A percentile compares a stretch with the other conserved stretches of the same genome.
These are phyloP conservation scores for Ailuropoda melanoleuca DNA, from an alignment of 2,113 vertebrate species.

Conservation along the genomic window DNA sequence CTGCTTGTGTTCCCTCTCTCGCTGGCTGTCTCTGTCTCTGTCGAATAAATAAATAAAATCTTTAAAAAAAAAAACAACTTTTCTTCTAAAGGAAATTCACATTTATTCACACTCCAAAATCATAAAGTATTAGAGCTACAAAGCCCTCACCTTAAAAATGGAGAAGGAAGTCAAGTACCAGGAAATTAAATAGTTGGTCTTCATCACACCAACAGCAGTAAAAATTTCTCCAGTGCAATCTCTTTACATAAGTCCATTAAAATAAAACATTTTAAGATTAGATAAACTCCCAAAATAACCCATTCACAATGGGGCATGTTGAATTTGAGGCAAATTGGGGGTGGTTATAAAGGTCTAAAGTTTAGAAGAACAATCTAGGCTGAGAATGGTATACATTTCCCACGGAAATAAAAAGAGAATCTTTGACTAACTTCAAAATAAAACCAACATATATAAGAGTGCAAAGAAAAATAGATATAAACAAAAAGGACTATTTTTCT, in stretches of 20 bases:
- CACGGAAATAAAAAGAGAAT: background rate
- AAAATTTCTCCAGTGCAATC: background rate
- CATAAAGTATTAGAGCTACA: background rate
- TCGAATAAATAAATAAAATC: too few species aligned
- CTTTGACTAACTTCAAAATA: background rate
- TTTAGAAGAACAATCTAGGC: background rate
- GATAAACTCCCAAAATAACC: background rate
- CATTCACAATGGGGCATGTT: background rate
- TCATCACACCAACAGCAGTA: background rate
- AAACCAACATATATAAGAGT: background rate
- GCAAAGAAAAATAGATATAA: background rate
- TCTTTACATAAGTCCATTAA: background rate
- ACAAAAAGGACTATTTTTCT: background rate
- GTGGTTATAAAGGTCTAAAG: background rate
- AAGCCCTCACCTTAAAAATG: background rate
- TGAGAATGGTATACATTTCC: background rate
- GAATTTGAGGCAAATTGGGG: background rate
- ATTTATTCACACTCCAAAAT: background rate
- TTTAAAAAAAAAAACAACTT: too few species aligned
- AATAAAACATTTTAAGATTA: conserved; percentile 18
- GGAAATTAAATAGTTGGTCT: background rate
- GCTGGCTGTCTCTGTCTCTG: too few species aligned
- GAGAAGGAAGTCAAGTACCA: background rate
- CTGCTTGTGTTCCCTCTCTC: too few species aligned
- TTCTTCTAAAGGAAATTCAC: background rate